Conservation (phyloP, 1,140 invertebrate species). For the Eriocheir sinensis region DNA sequence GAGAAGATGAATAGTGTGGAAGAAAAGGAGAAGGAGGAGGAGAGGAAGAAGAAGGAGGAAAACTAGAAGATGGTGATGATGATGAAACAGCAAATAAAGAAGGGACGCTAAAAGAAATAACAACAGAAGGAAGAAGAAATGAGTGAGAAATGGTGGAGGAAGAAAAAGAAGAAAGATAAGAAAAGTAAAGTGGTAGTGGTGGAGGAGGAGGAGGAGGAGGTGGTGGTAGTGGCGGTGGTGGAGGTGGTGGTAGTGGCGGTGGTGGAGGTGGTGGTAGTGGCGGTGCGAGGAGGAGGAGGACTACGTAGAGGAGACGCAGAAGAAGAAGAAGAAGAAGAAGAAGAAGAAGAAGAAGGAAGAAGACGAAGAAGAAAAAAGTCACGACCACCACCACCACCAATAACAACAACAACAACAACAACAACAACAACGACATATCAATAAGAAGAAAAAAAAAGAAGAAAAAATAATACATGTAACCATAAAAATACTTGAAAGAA, state of each 20-base stretch:
- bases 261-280: neutral
- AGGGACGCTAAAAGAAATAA: neutral
- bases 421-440: neutral
- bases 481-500: neutral
- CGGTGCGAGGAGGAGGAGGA: neutral
- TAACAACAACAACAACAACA: neutral
- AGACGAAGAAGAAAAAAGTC: neutral
- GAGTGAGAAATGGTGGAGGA: neutral
- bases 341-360: slow-evolving; percentile 3
- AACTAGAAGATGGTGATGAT: neutral
- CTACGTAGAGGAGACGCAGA: neutral
- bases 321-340: slow-evolving; percentile 29
- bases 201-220: slow-evolving; percentile 6
- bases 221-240: neutral
- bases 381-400: neutral
- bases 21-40: neutral
- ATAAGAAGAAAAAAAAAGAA: slow-evolving; percentile 41
- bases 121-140: neutral
- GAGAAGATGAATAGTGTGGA: too few relatives aligned
- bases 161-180: neutral
- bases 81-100: neutral
- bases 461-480: slow-evolving; percentile 23
- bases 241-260: neutral
- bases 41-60: neutral
- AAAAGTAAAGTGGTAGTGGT: neutral